Percentiles rank a stretch among this genome's conserved stretches.
These are phyloP conservation scores for Ochotona curzoniae DNA, from an alignment of 2,113 vertebrate species.

Conservation along the genomic window DNA sequence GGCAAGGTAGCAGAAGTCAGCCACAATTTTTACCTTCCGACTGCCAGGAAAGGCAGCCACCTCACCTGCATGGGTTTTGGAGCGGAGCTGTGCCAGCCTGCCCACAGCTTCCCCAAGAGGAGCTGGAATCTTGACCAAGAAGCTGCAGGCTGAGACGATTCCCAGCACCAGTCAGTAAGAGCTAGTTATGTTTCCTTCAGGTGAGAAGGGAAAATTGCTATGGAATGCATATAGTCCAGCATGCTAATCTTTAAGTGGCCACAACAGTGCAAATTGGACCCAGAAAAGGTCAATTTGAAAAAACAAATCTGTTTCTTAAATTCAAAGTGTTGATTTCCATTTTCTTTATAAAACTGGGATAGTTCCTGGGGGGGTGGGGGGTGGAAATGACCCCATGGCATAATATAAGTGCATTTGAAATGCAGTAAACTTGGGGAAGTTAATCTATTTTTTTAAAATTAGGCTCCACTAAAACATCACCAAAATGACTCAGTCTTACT, in stretches of 20 bases:
- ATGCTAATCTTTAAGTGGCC: not conserved
- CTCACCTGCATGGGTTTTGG: conserved; percentile 37
- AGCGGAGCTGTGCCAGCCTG: conserved; percentile 7
- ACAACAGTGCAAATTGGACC: conserved; percentile 28
- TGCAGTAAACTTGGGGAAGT: conserved; percentile 68
- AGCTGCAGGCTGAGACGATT: not conserved
- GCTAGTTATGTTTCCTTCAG: not conserved
- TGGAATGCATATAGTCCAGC: not conserved
- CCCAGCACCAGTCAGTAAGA: conserved; percentile 11
- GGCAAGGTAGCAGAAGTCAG: conserved; percentile 63
- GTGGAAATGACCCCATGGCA: conserved; percentile 64
- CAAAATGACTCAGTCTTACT: conserved; percentile 51
- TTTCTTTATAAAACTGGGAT: conserved; percentile 62
- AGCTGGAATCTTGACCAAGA: not conserved
- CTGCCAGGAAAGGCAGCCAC: conserved; percentile 71
- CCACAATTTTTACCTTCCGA: conserved; percentile 53
- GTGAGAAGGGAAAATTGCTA: not conserved
- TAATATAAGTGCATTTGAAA: conserved; percentile 78
- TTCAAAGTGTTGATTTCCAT: conserved; percentile 64
- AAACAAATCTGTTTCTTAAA: conserved; percentile 60
- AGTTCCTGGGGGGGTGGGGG: not conserved
- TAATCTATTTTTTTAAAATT: conserved; percentile 68
- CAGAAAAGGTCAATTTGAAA: conserved; percentile 62
- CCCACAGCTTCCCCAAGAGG: not conserved
- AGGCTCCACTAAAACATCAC: conserved; percentile 58